Percentiles rank a stretch among this genome's conserved stretches.
These are phyloP conservation scores for Fistularia tabacaria DNA, from an alignment of 2,797 vertebrate genomes.

Conservation along the genomic window DNA sequence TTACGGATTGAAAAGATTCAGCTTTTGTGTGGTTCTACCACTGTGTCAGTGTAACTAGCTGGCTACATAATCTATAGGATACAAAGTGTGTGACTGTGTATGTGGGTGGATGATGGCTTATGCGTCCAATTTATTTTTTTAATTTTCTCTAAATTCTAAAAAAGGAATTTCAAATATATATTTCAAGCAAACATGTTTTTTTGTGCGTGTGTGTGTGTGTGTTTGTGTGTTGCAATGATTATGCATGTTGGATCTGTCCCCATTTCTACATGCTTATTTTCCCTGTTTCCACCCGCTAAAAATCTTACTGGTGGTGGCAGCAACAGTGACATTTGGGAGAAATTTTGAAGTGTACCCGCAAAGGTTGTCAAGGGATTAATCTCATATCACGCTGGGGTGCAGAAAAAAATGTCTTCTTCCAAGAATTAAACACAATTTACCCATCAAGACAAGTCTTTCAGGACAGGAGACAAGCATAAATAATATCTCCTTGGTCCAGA, in stretches of 20 bases:
- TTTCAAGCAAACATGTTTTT: slow-evolving; percentile 43
- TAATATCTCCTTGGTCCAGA: slow-evolving; percentile 84
- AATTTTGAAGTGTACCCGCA: slow-evolving; percentile 78
- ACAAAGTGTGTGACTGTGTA: slow-evolving; percentile 63
- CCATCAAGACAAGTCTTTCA: slow-evolving; percentile 82
- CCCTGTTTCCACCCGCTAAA: slow-evolving; percentile 53
- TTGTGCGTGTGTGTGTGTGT: slow-evolving; percentile 19
- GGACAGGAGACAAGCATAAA: slow-evolving; percentile 81
- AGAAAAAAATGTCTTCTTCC: slow-evolving; percentile 76
- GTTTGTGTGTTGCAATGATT: slow-evolving; percentile 27
- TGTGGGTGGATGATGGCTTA: slow-evolving; percentile 60
- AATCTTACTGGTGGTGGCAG: slow-evolving; percentile 57
- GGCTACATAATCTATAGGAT: slow-evolving; percentile 68
- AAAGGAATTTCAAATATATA: too few relatives aligned
- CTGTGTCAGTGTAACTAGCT: slow-evolving; percentile 63
- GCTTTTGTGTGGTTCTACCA: slow-evolving; percentile 47
- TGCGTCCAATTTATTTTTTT: slow-evolving; percentile 47
- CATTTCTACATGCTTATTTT: slow-evolving; percentile 38
- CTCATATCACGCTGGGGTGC: slow-evolving; percentile 79
- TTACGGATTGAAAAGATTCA: slow-evolving; percentile 56
- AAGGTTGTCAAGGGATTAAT: slow-evolving; percentile 85
- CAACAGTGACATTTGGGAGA: slow-evolving; percentile 76
- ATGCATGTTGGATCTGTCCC: slow-evolving; percentile 42
- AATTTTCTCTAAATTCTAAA: slow-evolving; percentile 38
- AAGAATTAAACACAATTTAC: slow-evolving; percentile 84